These are phyloP conservation scores for Sebastes baramenuke DNA, from an alignment of 2,797 vertebrate genomes.

Conservation along the genomic window DNA sequence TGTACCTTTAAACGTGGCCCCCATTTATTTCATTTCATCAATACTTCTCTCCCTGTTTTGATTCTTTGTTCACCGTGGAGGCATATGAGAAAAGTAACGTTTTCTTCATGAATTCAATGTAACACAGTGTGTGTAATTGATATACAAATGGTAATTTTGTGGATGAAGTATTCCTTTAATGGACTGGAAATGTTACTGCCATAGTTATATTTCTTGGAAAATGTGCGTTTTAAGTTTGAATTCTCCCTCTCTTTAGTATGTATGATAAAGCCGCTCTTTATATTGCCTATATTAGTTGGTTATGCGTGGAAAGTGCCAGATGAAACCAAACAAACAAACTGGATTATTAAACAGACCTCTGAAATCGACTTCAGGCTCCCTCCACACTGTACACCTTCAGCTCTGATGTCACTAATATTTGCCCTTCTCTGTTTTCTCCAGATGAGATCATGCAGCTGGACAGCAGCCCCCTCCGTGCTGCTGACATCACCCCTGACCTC, in stretches of 20 bases:
- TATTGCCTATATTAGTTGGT: neutral
- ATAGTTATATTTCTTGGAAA: neutral
- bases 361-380: neutral
- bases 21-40: neutral
- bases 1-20: no score
- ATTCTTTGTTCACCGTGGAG: neutral
- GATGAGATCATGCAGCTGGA: slow-evolving; percentile 99
- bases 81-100: neutral
- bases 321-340: neutral
- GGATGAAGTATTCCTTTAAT: neutral
- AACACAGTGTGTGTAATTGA: neutral
- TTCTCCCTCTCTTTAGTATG: neutral
- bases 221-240: neutral
- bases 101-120: neutral
- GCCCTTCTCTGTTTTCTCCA: slow-evolving; percentile 64
- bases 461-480: slow-evolving; percentile 88
- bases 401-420: slow-evolving; percentile 1
- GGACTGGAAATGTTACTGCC: neutral
- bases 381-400: neutral
- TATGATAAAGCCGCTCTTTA: neutral
- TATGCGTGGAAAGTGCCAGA: neutral
- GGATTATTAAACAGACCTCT: neutral
- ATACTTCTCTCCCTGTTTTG: no score
- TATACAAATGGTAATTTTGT: neutral
- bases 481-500: slow-evolving; percentile 93